phyloP scores from a whole-genome alignment of 2,888 invertebrate genomes.

The Strigamia maritima region DNA sequence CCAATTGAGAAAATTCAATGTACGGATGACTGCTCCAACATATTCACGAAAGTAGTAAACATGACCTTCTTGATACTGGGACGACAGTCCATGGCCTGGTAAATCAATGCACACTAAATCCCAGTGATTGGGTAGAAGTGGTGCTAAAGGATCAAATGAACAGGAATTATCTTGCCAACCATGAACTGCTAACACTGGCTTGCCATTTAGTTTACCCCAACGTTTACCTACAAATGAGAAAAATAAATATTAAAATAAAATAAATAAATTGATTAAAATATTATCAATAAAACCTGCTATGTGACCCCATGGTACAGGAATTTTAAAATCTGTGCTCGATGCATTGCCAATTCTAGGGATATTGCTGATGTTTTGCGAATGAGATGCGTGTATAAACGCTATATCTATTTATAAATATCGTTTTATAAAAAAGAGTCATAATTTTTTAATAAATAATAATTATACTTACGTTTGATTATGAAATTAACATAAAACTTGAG shows the following conservation, averaged over 20 bases:
- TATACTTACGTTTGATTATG: too few species aligned
- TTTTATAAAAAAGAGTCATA: too few species aligned
- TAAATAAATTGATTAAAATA: neutral
- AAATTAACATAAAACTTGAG: too few species aligned
- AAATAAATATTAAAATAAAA: neutral
- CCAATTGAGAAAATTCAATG: slow-evolving; percentile 73
- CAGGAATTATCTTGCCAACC: slow-evolving; percentile 82
- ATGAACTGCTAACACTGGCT: slow-evolving; percentile 69
- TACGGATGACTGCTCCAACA: slow-evolving; percentile 68
- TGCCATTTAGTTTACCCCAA: slow-evolving; percentile 65
- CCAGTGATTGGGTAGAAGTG: slow-evolving; percentile 61
- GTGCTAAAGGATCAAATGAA: slow-evolving; percentile 67
- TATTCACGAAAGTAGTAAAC: slow-evolving; percentile 77
- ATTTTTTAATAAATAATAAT: too few species aligned
- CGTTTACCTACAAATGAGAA: slow-evolving; percentile 58
- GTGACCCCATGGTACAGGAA: slow-evolving; percentile 1
- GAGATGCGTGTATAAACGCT: too few species aligned
- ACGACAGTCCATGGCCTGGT: slow-evolving; percentile 62
- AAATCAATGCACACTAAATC: slow-evolving; percentile 60
- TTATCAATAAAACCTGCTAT: neutral
- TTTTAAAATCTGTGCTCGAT: neutral
- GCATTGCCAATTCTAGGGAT: neutral
- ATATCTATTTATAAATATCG: too few species aligned
- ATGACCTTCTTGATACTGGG: slow-evolving; percentile 57
- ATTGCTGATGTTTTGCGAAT: neutral